Base-by-base conservation (phyloP, 2,113 vertebrate species). In the Monopterus albus region DNA sequence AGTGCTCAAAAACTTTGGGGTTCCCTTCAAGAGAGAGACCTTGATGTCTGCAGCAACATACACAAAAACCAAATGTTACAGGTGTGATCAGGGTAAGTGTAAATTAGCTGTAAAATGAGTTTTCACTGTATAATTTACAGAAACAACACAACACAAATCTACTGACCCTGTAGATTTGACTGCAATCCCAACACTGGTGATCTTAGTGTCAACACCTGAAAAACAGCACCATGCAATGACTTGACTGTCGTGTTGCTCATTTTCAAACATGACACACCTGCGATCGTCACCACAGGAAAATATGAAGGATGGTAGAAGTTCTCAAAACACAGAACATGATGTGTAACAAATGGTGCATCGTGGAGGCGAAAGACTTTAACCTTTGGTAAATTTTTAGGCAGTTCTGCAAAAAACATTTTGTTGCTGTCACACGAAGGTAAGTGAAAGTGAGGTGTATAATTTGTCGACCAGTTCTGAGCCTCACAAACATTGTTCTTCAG, bases 201-300 rank as follows among this genome's bases (percentile, higher is more conserved):
- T 87, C 91, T 96, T 98, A 79, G 94, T 94, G 67, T 95, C 95
- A 76, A 96, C 95, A 82, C 98, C 98, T 99, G 92, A 81, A 93
- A 93, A 57, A 75, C 3, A 86, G 85, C 45, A 67, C 14, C 57
- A 50, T 2, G 9, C 4, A 70, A 69, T 70, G 53, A 78, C 23
- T 71, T 35, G 38, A 10, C 20, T 75, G 62, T 73, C 36, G n/a
- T 61, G 29, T 45, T 56, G 43, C 39, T 52, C 5, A 43, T 72
- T 28, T 71, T 65, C 17, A 68, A 12, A 75, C 38, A 9, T n/a
- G 43, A 59, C 11, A 65, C 5, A 42, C 51, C 33, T 52, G 50
- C 51, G 50, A 20, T 40, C n/a, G 12, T 40, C 50, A 52, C 9
- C 28, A n/a, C 40, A 50, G 39, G 13, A 33, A 47, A 40, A 28